Evolutionary conservation across 2,888 invertebrate genomes (phyloP).

Genomic region (Electrophaes corylata): DNA sequence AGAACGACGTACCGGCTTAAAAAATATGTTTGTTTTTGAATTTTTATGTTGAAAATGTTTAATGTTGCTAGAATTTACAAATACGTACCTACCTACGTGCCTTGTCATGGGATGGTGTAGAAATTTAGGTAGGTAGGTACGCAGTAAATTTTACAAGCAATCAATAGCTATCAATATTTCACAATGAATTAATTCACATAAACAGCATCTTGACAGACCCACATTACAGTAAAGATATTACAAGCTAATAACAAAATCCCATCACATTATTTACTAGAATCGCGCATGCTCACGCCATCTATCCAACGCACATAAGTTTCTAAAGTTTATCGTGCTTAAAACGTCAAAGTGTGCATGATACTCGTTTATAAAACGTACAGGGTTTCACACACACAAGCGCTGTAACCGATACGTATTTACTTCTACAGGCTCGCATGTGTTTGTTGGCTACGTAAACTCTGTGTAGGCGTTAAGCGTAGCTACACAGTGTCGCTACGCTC

Average conservation of each 20-base stretch:
- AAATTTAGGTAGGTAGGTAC: not conserved
- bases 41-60: too few relatives aligned
- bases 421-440: conserved; percentile 37
- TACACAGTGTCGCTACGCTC: conserved; percentile 33
- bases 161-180: not conserved
- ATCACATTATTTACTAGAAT: conserved; percentile 28
- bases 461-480: conserved; percentile 29
- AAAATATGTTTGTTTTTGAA: too few relatives aligned
- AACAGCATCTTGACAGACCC: not conserved
- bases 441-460: conserved; percentile 33
- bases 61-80: not conserved
- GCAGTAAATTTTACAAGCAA: not conserved
- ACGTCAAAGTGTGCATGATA: conserved; percentile 42
- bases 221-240: not conserved
- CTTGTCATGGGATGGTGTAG: too few relatives aligned
- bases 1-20: too few relatives aligned
- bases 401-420: conserved; percentile 42
- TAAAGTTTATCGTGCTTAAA: conserved; percentile 44
- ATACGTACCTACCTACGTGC: too few relatives aligned
- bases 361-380: conserved; percentile 43
- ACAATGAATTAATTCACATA: not conserved
- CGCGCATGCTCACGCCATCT: conserved; percentile 61
- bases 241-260: conserved; percentile 3
- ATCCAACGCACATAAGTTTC: conserved; percentile 42
- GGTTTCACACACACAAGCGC: conserved; percentile 44